Conservation (phyloP, 2,888 invertebrate genomes). For the Lepidocyrtoides sp. region DNA sequence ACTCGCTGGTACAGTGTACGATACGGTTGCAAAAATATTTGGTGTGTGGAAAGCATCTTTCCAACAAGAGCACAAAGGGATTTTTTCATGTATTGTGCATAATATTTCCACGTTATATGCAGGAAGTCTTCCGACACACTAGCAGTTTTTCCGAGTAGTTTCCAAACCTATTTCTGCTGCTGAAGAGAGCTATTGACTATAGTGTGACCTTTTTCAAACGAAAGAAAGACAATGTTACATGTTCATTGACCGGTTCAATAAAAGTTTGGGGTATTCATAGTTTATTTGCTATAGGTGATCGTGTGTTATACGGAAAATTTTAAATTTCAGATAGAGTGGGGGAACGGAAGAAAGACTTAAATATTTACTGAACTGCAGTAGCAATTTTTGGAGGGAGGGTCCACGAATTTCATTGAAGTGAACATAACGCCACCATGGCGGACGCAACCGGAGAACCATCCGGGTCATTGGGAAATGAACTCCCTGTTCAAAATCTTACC, state of each 20-base stretch:
- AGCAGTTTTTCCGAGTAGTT: not conserved
- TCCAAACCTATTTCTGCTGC: too few relatives aligned
- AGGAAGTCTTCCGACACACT: not conserved
- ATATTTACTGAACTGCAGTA: not conserved
- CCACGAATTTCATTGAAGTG: not conserved
- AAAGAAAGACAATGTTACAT: too few relatives aligned
- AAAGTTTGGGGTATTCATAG: not conserved
- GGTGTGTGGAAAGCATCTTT: not conserved
- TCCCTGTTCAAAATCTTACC: not conserved
- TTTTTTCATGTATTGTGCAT: not conserved
- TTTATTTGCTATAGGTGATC: not conserved
- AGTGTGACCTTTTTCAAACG: too few relatives aligned
- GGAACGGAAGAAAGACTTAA: not conserved
- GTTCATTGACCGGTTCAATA: not conserved
- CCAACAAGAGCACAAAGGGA: not conserved
- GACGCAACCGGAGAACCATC: slow-evolving; percentile 33
- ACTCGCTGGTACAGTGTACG: not conserved
- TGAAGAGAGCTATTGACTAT: too few relatives aligned
- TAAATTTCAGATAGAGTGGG: not conserved
- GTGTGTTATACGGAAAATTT: too few relatives aligned
- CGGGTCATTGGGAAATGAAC: slow-evolving; percentile 27
- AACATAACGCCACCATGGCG: not conserved
- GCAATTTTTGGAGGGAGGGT: not conserved
- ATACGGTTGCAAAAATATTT: not conserved
- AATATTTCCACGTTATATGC: not conserved